Evolutionary conservation across 2,113 vertebrate species (phyloP), one percentile per base, ranked within the genome.

Genomic region (Heterocephalus glaber): DNA sequence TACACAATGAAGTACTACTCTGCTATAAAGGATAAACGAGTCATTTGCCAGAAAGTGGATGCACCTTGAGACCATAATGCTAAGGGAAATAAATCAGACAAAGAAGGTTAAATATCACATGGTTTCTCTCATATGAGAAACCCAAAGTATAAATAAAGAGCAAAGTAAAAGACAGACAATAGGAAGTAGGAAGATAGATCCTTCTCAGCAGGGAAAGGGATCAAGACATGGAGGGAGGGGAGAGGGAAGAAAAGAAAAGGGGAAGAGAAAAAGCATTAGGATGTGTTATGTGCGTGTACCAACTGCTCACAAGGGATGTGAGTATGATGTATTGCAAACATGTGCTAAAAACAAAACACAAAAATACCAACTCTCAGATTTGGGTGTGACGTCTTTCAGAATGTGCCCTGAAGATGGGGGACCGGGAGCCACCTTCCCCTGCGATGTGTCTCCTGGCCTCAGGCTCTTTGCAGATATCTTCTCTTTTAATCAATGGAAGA

Each of bases 391-490:
- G 0, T 90, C 84, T 89, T 28, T 35, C 8, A 14, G 33, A 28
- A 6, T 70, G 41, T n/a, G 8, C 65, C 38, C 0, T 30, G 19
- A 49, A 74, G 85, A 20, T 22, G 5, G 44, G 33, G 44, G 33
- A 8, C 4, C 20, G 28, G 33, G 54, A 4, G 58, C 35, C 24
- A 65, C 35, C 77, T 17, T 26, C n/a, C 12, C 7, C 0, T 1
- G 1, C 1, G 0, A 4, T 26, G 24, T 28, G 17, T 74, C 47
- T 49, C 6, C 1, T 6, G 19, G 7, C 8, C 14, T 63, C 33
- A 22, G 49, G 54, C 20, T 74, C 84, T 74, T 79, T 10, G 3
- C 4, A 0, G 6, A 2, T 2, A 2, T 17, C 13, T 9, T 52
- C 38, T 49, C 24, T 8, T 33, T 44, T 26, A 44, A 35, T 68